A percentile compares a stretch with the other conserved stretches of the same genome.
phyloP scores from a whole-genome alignment of 2,888 invertebrate genomes.

The Nysson spinosus region DNA sequence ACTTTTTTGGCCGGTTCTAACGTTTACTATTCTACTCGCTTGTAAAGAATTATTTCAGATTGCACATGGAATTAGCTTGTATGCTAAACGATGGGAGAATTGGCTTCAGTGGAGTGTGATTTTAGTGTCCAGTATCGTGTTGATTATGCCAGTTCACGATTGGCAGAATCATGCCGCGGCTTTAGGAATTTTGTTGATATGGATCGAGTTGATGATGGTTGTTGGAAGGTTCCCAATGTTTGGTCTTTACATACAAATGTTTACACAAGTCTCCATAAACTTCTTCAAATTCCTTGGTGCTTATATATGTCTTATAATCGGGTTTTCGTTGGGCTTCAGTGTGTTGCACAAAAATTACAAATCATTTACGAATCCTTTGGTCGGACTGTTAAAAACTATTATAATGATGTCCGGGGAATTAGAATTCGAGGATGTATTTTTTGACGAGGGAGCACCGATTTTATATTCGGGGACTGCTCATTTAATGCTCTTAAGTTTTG shows the following conservation, averaged over 20 bases:
- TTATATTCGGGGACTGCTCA: conserved; percentile 87
- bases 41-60: conserved; percentile 89
- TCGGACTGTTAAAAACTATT: conserved; percentile 86
- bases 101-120: conserved; percentile 90
- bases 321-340: conserved; percentile 89
- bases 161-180: conserved; percentile 92
- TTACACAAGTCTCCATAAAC: conserved; percentile 88
- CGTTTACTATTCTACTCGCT: conserved; percentile 82
- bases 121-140: conserved; percentile 70
- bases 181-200: conserved; percentile 87
- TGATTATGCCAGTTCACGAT: conserved; percentile 70
- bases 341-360: conserved; percentile 88
- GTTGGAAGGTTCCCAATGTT: conserved; percentile 92
- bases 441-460: conserved; percentile 77
- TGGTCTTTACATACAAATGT: conserved; percentile 92
- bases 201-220: conserved; percentile 91
- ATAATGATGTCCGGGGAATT: conserved; percentile 94
- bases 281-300: conserved; percentile 89
- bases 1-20: conserved; percentile 78
- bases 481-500: conserved; percentile 86
- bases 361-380: conserved; percentile 83
- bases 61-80: conserved; percentile 85
- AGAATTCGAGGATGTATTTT: conserved; percentile 91
- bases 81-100: conserved; percentile 90
- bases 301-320: conserved; percentile 88